Evolutionary conservation across 2,113 vertebrate species (phyloP), one percentile per base, ranked within the genome.

Genomic region (Columbina picui): DNA sequence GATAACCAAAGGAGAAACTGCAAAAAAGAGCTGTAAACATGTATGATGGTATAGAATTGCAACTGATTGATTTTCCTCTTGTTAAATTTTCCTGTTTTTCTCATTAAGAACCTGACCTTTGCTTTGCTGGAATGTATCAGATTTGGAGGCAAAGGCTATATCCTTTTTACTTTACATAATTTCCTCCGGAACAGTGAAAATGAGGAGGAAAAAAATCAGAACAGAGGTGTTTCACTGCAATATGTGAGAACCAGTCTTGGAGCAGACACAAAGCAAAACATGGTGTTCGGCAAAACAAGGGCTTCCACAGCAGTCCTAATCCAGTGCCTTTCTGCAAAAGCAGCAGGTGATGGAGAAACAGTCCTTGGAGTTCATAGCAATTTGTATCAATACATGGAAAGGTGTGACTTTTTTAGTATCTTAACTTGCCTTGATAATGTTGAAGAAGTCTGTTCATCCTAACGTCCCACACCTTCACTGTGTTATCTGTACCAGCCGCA

Each of bases 401-500:
- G 17, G 25, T 14, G 34, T 0, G 1, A 2, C 7, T 65, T 53
- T 4, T 12, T 20, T 4, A n/a, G 63, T 47, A n/a, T 67, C 10
- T 59, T 56, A 63, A 94, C 96, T 98, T 98, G 99, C 99, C 96
- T 97, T 99, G 99, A 75, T 99, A 99, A 78, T 99, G 99, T 55
- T 99, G 99, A 10, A 99, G 96, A 59, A 99, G 99, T 70, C 99
- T 99, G 69, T 99, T 98, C 45, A 98, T 99, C 92, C 99, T 98
- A 90, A 99, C 96, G 22, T 99, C 99, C 99, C 99, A 99, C 60
- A 99, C 97, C 93, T 99, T 99, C 43, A 99, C 99, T 0, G 99
- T 99, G 97, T 98, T 98, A 97, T 99, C 99, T 43, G 99, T 98
- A 19, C 99, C 89, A 2, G 98, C 99, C 0, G 98, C 98, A 7